Evolutionary conservation across 2,797 vertebrate species (phyloP).

Genomic region (Helicolenus hilgendorfi): DNA sequence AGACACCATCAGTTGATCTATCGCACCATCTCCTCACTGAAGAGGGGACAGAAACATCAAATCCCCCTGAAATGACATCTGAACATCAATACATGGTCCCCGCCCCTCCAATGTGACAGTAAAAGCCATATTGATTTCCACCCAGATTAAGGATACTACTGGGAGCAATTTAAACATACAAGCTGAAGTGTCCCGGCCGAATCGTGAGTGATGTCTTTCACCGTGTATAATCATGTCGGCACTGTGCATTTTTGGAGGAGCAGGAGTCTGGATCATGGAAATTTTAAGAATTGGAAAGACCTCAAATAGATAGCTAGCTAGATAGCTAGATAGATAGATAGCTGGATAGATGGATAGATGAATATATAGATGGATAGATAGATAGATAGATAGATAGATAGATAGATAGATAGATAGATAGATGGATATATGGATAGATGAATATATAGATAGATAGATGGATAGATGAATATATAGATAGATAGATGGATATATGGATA

Average conservation of each 20-base stretch:
- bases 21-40: constrained; percentile 69
- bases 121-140: constrained; percentile 91
- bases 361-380: background rate
- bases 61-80: constrained; percentile 87
- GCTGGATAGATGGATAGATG: background rate
- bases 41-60: constrained; percentile 82
- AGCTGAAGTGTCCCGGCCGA: constrained; percentile 80
- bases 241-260: constrained; percentile 31
- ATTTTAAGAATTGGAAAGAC: constrained; percentile 3
- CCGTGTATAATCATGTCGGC: constrained; percentile 70
- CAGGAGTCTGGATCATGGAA: constrained; percentile 15
- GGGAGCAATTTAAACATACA: constrained; percentile 91
- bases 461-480: too few species aligned
- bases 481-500: too few species aligned
- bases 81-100: constrained; percentile 87
- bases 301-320: background rate
- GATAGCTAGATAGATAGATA: background rate
- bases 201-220: constrained; percentile 81
- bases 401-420: fast-evolving
- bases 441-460: too few species aligned
- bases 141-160: constrained; percentile 87
- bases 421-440: too few species aligned
- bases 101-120: constrained; percentile 86
- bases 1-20: constrained; percentile 75
- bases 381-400: too few species aligned